Percentiles rank a stretch among this genome's conserved stretches.
Evolutionary conservation across 2,113 vertebrate genomes (phyloP).

Genomic region (Lepus timidus): DNA sequence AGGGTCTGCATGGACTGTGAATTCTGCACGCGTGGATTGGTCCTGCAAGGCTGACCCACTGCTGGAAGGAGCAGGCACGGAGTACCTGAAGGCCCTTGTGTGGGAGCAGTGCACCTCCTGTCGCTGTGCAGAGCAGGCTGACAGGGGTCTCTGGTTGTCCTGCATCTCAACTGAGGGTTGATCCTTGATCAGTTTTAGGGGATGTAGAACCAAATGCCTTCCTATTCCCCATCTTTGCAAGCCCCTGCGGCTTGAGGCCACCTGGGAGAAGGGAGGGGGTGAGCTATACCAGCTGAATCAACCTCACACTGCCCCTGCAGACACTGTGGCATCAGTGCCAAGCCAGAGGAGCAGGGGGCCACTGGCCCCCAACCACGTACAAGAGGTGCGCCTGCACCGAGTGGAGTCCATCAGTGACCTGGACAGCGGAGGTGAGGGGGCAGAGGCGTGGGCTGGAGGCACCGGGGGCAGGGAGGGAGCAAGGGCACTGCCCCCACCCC

Average conservation of each 20-base stretch:
- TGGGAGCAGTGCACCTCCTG: no score
- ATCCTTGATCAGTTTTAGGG: background rate
- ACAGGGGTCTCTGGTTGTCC: accelerated
- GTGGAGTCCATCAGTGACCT: slow-evolving; percentile 97
- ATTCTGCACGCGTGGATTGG: background rate
- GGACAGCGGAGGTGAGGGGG: slow-evolving; percentile 82
- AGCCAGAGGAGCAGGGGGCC: background rate
- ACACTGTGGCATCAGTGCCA: slow-evolving; percentile 54
- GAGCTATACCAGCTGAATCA: background rate
- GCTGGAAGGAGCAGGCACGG: background rate
- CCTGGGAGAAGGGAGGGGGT: background rate
- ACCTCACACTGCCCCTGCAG: slow-evolving; percentile 62
- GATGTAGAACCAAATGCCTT: background rate
- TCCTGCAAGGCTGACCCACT: background rate
- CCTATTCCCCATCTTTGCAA: background rate
- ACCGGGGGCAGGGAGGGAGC: background rate
- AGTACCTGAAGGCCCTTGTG: background rate
- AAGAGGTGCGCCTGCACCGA: slow-evolving; percentile 91
- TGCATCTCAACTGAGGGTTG: background rate
- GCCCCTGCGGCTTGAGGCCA: background rate
- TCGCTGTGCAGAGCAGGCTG: background rate
- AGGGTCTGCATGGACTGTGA: background rate
- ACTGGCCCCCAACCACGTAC: slow-evolving; percentile 51
- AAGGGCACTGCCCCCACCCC: background rate
- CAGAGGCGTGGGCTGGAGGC: accelerated